These are phyloP conservation scores for Paraescarpia echinospica DNA, from an alignment of 1,140 invertebrate species.

Conservation along the genomic window DNA sequence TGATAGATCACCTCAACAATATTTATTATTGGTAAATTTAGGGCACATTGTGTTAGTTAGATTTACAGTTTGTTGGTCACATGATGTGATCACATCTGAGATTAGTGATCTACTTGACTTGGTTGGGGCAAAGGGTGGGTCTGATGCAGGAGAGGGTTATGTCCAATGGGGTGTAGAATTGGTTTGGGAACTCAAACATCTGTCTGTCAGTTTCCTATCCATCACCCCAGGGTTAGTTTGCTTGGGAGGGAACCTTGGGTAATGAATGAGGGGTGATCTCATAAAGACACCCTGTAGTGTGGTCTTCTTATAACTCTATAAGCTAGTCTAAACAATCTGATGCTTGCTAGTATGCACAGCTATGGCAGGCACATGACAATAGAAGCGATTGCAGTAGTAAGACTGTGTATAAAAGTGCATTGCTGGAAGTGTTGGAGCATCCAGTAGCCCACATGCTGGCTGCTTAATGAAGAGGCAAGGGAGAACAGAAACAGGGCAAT, in stretches of 20 bases:
- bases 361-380: neutral
- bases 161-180: neutral
- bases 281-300: neutral
- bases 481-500: neutral
- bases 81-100: too few species aligned
- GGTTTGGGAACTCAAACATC: neutral
- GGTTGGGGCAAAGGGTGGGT: neutral
- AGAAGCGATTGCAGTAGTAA: neutral
- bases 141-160: neutral
- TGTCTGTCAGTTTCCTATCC: neutral
- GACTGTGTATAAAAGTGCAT: neutral
- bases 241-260: neutral
- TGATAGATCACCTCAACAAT: neutral
- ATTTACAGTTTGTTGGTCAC: too few species aligned
- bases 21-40: neutral
- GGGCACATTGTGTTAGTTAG: neutral
- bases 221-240: neutral
- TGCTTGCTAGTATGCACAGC: neutral
- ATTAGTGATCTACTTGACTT: neutral
- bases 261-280: neutral
- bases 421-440: neutral
- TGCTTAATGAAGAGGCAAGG: neutral
- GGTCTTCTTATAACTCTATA: too few species aligned
- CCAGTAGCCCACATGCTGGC: neutral
- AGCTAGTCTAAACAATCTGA: too few species aligned